phyloP scores from a whole-genome alignment of 35 echinoderm and acorn worm genomes.

The Holothuria glaberrima region DNA sequence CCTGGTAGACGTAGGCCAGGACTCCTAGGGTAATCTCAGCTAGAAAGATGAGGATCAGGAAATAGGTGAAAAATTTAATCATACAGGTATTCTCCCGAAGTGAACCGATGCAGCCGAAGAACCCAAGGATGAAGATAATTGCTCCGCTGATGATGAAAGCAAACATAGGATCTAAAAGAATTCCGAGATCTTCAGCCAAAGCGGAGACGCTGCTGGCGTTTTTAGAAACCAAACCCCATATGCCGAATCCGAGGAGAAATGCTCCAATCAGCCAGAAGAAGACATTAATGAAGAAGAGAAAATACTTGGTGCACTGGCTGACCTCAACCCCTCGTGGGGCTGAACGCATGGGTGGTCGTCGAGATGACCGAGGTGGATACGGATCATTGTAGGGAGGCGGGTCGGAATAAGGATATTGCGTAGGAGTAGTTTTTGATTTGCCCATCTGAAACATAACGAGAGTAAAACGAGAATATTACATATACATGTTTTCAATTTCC shows the following conservation, averaged over 20 bases:
- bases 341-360: not conserved
- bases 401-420: not conserved
- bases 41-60: slow-evolving; percentile 84
- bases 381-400: not conserved
- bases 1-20: slow-evolving; percentile 85
- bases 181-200: slow-evolving; percentile 79
- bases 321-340: slow-evolving; percentile 85
- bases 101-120: slow-evolving; percentile 78
- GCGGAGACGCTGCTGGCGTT: slow-evolving; percentile 64
- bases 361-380: slow-evolving; percentile 49
- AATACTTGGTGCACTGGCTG: slow-evolving; percentile 86
- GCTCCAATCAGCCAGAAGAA: slow-evolving; percentile 90
- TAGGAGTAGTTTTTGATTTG: slow-evolving; percentile 9
- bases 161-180: slow-evolving; percentile 90
- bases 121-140: slow-evolving; percentile 72
- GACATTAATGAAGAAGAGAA: slow-evolving; percentile 88
- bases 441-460: not conserved
- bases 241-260: slow-evolving; percentile 82
- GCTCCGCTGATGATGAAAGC: slow-evolving; percentile 86
- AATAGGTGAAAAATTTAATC: slow-evolving; percentile 80
- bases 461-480: too few species aligned
- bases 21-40: slow-evolving; percentile 81
- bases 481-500: too few species aligned
- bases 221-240: slow-evolving; percentile 91
- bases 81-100: slow-evolving; percentile 85